Conservation (phyloP, 2,113 vertebrate genomes). For the Vulpes lagopus region DNA sequence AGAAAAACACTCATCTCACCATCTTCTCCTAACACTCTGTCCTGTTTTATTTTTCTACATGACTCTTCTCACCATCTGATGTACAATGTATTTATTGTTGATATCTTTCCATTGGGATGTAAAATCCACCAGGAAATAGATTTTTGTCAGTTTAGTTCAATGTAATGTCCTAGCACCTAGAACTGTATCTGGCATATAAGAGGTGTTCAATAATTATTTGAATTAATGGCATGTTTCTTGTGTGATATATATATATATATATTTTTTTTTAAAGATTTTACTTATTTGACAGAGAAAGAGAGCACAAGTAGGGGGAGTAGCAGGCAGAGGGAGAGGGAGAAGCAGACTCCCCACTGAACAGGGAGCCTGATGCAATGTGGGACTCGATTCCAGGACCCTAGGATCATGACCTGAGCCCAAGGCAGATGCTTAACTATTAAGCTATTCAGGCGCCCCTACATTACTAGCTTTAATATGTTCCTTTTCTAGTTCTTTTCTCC, state of each 20-base stretch:
- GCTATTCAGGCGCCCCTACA: too few species aligned
- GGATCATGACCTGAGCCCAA: too few species aligned
- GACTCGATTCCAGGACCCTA: too few species aligned
- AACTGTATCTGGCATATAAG: not conserved
- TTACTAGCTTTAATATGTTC: not conserved
- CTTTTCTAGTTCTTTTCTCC: not conserved
- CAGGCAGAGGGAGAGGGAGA: too few species aligned
- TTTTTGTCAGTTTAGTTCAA: conserved; percentile 9
- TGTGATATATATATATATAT: not conserved
- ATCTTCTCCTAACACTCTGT: not conserved
- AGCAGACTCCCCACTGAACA: too few species aligned
- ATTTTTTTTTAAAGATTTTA: too few species aligned
- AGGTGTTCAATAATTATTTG: not conserved
- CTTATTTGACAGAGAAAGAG: too few species aligned
- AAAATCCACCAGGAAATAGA: not conserved
- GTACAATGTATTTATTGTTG: not conserved
- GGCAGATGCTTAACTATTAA: too few species aligned
- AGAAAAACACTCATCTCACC: not conserved
- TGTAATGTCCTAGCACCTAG: not conserved
- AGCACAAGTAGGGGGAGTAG: too few species aligned
- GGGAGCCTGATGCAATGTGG: too few species aligned
- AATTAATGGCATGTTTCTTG: not conserved
- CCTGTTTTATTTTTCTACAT: conserved; percentile 12
- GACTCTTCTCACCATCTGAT: not conserved
- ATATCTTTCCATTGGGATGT: not conserved